Evolutionary conservation across 2,888 invertebrate genomes (phyloP).

Genomic region (Agrochola lota): DNA sequence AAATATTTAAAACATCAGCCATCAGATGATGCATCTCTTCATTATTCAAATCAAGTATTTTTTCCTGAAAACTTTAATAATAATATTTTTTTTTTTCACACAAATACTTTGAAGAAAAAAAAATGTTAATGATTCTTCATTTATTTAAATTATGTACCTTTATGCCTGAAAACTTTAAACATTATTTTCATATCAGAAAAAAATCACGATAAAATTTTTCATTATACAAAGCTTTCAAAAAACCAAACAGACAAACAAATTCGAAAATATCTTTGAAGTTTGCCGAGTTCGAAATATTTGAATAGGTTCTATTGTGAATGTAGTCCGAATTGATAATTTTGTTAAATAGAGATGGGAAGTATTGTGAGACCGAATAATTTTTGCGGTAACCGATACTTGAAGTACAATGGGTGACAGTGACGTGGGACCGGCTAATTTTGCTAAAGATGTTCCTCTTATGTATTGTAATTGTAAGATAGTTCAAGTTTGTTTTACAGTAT

Average conservation of each 20-base stretch:
- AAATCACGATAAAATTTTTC: background rate
- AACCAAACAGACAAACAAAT: conserved; percentile 24
- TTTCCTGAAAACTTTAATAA: background rate
- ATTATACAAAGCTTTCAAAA: background rate
- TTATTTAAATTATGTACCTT: background rate
- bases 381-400: conserved; percentile 89
- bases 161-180: background rate
- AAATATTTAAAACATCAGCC: background rate
- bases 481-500: conserved; percentile 33
- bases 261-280: conserved; percentile 73
- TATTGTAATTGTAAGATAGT: conserved; percentile 19
- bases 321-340: conserved; percentile 83
- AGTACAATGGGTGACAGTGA: conserved; percentile 85
- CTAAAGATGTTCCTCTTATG: conserved; percentile 60
- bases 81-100: background rate
- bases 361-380: conserved; percentile 87
- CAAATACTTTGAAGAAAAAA: background rate
- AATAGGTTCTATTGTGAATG: conserved; percentile 70
- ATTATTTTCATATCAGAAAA: background rate
- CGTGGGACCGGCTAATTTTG: conserved; percentile 76
- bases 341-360: conserved; percentile 86
- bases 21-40: background rate
- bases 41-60: background rate
- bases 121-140: background rate
- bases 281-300: conserved; percentile 68